Evolutionary conservation across 1,140 invertebrate species (phyloP), one percentile per base, ranked within the genome.

Genomic region (Conus betulinus): DNA sequence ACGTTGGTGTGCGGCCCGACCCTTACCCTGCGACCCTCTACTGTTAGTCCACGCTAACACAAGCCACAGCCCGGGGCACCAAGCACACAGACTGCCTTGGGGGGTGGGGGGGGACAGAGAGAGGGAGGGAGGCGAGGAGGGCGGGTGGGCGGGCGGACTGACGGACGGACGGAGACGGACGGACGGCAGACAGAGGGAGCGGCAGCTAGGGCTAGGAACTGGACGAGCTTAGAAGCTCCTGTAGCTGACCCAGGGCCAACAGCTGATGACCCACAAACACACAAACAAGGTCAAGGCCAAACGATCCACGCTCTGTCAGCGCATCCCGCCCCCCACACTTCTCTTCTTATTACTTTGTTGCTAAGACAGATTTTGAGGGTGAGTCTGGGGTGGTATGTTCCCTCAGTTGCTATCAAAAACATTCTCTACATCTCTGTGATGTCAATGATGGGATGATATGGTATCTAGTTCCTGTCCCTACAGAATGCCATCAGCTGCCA

Each of bases 251-350:
- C 53, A 87, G 85, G 3, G 85, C 76, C 20, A 39, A 87, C 52
- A 87, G 85, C 85, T 87, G 85, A 17, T 25, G 25, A 55, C 71
- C 53, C 85, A 87, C 85, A 84, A 60, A 60, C 25, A 87, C 74
- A 87, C 7, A 55, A 87, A 53, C 71, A 78, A 83, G 81, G 81
- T 83, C 81, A 83, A 83, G 81, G 81, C 81, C 81, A 83, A 51
- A 17, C 4, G 57, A 8, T 60, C 57, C 57, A 60, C 57, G 15
- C 57, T 11, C 57, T 60, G 57, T 60, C 57, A 11, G 57, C 8
- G 57, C 4, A 60, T 60, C 57, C 8, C 8, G 1, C 15, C 15
- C 57, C 57, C 15, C 57, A 15, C 57, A 60, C 57, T 60, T 60
- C 57, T 60, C 15, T 39, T 39, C 39, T 39, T 39, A 39, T 39